Base-by-base conservation (phyloP, 2,113 vertebrate genomes). In the Cettia cetti region DNA sequence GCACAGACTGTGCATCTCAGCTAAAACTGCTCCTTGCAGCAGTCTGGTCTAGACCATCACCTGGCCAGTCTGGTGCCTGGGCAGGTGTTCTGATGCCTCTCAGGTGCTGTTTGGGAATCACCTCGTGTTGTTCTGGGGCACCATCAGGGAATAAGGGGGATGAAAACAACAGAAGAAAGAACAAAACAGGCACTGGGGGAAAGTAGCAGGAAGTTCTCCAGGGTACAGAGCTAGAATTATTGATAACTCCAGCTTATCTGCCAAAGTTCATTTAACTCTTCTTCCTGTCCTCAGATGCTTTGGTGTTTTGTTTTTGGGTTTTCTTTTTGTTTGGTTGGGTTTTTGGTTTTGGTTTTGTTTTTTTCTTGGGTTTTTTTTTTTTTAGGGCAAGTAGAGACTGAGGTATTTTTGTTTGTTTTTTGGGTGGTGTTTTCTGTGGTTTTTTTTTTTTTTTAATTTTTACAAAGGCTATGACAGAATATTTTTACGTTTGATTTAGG, bases 151-250 rank as follows among this genome's bases (percentile, higher is more conserved):
- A 84, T 1, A 47, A 40, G 5, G 22, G 16, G 40, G 37, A 53
- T 28, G 35, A 74, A 63, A 81, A 74, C 11, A 56, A 31, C 0
- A 0, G 16, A 52, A 50, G 31, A 49, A 65, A 22, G 27, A 89
- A 49, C 1, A 3, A 33, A 33, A 47, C 14, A 52, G 35, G 21
- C 10, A 56, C 30, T 13, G 9, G 21, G 33, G 16, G 11, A 40
- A 90, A 65, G 23, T 1, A 60, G 15, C 11, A 50, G 52, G 14
- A 75, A 44, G 20, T 11, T 75, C 24, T 68, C 13, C 35, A 33
- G 19, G 6, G 6, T 37, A 35, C 1, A 2, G 19, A 80, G 40
- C 35, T 44, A 24, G 0, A 0, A 22, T 63, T 39, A 35, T 71
- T 17, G 59, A 1, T 23, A 74, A 18, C 12, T 74, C 33, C 33